These are phyloP conservation scores for Lithobius niger DNA, from an alignment of 1,140 invertebrate genomes.

Conservation along the genomic window DNA sequence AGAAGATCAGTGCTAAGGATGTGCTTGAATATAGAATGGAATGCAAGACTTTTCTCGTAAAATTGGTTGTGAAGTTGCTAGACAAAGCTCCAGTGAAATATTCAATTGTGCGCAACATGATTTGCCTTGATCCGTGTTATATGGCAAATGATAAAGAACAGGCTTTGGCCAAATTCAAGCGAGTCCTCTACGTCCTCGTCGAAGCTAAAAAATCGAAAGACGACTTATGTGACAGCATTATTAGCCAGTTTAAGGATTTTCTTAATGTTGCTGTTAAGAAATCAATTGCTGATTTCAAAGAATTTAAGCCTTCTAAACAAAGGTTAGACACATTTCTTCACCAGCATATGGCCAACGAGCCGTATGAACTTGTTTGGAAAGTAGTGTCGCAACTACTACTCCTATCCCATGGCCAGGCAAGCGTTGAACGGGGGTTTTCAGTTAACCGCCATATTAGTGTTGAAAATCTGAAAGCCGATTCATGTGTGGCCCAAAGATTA, in stretches of 20 bases:
- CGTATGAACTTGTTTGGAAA: too few species aligned
- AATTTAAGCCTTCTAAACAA: neutral
- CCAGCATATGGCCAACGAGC: too few species aligned
- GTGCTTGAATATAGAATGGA: too few species aligned
- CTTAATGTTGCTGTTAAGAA: neutral
- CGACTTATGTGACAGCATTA: neutral
- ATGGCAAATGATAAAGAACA: neutral
- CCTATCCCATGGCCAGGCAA: too few species aligned
- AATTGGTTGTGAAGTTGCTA: neutral
- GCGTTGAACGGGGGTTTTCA: too few species aligned
- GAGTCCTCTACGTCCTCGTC: neutral
- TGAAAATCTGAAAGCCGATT: too few species aligned
- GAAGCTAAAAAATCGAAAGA: neutral
- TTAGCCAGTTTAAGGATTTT: neutral
- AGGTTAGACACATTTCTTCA: constrained; percentile 14
- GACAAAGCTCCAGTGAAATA: too few species aligned
- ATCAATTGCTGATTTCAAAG: neutral
- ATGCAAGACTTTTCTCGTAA: neutral
- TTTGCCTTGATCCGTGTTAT: too few species aligned
- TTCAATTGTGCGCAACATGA: too few species aligned
- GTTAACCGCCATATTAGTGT: too few species aligned
- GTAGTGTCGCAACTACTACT: too few species aligned
- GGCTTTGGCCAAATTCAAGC: neutral
- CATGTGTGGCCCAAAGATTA: too few species aligned
- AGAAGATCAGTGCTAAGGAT: neutral